Base-by-base conservation (phyloP, 2,113 vertebrate genomes). In the Mesitornis unicolor region DNA sequence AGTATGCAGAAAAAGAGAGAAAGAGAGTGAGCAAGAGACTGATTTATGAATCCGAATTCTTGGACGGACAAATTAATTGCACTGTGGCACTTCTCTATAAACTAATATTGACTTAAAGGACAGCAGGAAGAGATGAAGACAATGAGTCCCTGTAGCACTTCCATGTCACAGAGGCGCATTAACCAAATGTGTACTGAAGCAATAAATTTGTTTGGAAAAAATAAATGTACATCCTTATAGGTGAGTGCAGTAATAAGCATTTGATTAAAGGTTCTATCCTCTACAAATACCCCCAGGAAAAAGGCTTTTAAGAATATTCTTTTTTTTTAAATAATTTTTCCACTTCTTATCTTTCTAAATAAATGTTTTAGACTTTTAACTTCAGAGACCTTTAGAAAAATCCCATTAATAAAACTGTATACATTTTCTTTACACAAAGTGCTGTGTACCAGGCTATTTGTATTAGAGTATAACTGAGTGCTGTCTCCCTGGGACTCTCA, bases 81-180 rank as follows among this genome's bases (percentile, higher is more conserved):
- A 68, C 61, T 57, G 56, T 90, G 91, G 71, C 96, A 97, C 97
- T 95, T 97, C 96, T 96, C 80, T 95, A 90, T 87, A 97, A 98
- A 94, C 67, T 75, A 96, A 98, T 95, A 97, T 95, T 96, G 86
- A 95, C 89, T 97, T 97, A 97, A 96, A 95, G 78, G 90, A 92
- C 83, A 95, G 84, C 93, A 96, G 96, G 93, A 97, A 96, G 90
- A 86, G 74, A 71, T 42, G 81, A 94, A 96, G 91, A 97, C 91
- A 97, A 95, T 90, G 94, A 91, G 75, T 71, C 33, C 38, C 79
- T 70, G 51, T 29, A 93, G 64, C 78, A 85, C 43, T 93, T 92
- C 74, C 28, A 70, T 60, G 82, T 64, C 64, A 91, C 68, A 70
- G 79, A 59, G 87, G 94, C 84, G 95, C 97, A 97, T 97, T 96